A percentile compares a stretch with the other conserved stretches of the same genome.
These are phyloP conservation scores for Lophotis ruficrista DNA, from an alignment of 2,113 vertebrate species.

Conservation along the genomic window DNA sequence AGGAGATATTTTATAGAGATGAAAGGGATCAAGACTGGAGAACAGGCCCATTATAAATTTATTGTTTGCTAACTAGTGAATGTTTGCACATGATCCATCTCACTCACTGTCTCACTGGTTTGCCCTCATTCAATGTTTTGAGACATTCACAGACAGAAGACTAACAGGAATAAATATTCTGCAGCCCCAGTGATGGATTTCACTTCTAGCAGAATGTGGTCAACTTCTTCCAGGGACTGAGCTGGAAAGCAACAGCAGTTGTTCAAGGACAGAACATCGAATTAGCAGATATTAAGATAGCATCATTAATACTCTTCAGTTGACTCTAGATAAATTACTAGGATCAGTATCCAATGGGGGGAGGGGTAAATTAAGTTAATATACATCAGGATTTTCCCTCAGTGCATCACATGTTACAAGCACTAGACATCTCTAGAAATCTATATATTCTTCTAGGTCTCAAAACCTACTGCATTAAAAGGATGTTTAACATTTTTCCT, in stretches of 20 bases:
- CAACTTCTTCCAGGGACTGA: background rate
- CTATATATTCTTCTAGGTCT: background rate
- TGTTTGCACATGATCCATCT: background rate
- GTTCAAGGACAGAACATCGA: background rate
- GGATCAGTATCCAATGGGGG: background rate
- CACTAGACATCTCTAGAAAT: background rate
- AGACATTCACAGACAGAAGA: background rate
- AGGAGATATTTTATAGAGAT: background rate
- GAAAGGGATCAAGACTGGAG: background rate
- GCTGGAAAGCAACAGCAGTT: background rate
- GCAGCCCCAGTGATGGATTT: background rate
- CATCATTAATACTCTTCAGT: background rate
- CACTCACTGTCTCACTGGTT: background rate
- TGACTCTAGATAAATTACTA: background rate
- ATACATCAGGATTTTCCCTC: background rate
- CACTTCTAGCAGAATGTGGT: background rate
- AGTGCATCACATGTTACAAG: background rate
- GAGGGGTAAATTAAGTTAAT: background rate
- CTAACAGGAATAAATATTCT: constrained; percentile 7
- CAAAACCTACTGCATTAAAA: background rate
- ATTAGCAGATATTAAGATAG: background rate
- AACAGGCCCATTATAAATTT: constrained; percentile 3
- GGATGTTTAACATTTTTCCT: background rate
- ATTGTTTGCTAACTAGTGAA: background rate
- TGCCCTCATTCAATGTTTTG: background rate